Conservation (phyloP, 1,140 invertebrate genomes). For the Drosophila grimshawi region DNA sequence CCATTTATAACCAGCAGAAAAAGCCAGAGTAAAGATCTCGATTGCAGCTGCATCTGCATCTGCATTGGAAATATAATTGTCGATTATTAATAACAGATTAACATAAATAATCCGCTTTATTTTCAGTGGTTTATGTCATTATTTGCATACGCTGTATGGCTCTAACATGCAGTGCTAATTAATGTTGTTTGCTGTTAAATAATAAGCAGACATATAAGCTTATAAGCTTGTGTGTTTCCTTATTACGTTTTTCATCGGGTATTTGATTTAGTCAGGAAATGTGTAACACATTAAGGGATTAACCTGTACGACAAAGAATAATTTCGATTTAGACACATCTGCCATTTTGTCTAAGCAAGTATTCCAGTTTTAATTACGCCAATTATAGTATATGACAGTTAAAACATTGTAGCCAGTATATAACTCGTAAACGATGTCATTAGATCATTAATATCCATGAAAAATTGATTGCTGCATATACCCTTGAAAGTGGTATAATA, state of each 20-base stretch:
- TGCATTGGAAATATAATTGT: conserved; percentile 51
- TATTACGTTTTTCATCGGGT: conserved; percentile 11
- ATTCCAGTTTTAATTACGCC: conserved; percentile 2
- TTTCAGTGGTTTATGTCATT: conserved; percentile 28
- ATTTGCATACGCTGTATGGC: conserved; percentile 61
- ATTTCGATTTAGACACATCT: background rate
- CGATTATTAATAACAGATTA: conserved; percentile 55
- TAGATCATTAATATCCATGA: background rate
- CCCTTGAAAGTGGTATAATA: no score
- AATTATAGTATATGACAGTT: conserved; percentile 13
- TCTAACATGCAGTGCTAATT: conserved; percentile 1
- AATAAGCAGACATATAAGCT: conserved; percentile 16
- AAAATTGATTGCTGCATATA: conserved; percentile 16
- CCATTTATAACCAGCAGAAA: conserved; percentile 36
- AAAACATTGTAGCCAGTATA: background rate
- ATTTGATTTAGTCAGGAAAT: background rate
- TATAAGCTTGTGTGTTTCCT: conserved; percentile 21
- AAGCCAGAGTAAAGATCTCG: conserved; percentile 41
- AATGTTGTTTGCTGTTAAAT: conserved; percentile 22
- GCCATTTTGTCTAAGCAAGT: background rate
- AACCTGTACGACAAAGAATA: background rate
- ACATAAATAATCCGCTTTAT: conserved; percentile 44
- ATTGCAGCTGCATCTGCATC: conserved; percentile 66
- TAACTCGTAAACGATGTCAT: background rate
- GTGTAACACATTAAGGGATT: background rate